Evolutionary conservation across 2,888 invertebrate species (phyloP).

Genomic region (Oscheius onirici): DNA sequence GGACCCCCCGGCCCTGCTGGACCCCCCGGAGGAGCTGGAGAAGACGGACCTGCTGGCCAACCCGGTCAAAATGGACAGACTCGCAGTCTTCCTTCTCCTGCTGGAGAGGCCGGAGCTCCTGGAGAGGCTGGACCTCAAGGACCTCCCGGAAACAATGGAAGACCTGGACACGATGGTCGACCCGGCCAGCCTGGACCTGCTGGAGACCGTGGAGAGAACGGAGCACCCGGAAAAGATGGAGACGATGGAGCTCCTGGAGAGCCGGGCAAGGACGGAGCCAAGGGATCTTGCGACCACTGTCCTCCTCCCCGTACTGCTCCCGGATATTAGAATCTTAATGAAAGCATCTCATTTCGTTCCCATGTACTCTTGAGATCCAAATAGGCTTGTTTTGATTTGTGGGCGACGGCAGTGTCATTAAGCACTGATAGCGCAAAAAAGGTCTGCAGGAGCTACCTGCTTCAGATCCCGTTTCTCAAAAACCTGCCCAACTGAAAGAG

Average conservation of each 20-base stretch:
- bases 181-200: conserved; percentile 47
- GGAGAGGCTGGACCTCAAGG: conserved; percentile 56
- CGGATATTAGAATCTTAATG: conserved; percentile 55
- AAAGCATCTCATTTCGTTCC: not conserved
- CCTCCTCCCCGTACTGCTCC: conserved; percentile 69
- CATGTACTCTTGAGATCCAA: not conserved
- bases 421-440: conserved; percentile 1
- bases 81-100: conserved; percentile 38
- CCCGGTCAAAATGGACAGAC: conserved; percentile 48
- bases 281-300: conserved; percentile 69
- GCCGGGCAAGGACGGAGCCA: conserved; percentile 50
- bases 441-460: not conserved
- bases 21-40: conserved; percentile 38
- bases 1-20: conserved; percentile 41
- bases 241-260: conserved; percentile 51
- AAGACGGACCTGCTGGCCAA: conserved; percentile 25
- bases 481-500: not conserved
- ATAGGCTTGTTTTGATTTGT: conserved; percentile 2
- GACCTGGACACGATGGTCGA: conserved; percentile 55
- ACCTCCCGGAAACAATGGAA: conserved; percentile 52
- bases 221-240: conserved; percentile 58
- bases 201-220: conserved; percentile 46
- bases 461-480: not conserved
- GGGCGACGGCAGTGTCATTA: not conserved
- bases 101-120: conserved; percentile 46